Evolutionary conservation across 2,113 vertebrate species (phyloP).

Genomic region (Eptesicus fuscus): DNA sequence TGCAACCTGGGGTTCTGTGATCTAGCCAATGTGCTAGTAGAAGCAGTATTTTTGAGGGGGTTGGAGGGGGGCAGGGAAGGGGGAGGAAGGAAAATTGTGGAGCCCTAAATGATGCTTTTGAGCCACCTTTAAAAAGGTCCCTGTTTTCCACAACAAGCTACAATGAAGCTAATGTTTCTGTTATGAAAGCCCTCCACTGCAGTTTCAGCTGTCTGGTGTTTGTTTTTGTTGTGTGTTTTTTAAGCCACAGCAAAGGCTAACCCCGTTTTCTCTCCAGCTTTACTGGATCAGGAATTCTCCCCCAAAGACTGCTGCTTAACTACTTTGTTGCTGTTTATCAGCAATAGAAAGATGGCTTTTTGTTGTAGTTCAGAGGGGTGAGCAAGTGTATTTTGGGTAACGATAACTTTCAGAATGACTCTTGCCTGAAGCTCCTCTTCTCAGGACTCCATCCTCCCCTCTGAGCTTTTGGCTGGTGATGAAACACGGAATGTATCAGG

Average conservation of each 20-base stretch:
- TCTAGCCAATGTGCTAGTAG: background rate
- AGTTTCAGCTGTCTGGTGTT: slow-evolving; percentile 24
- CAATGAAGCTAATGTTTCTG: slow-evolving; percentile 56
- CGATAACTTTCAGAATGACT: slow-evolving; percentile 30
- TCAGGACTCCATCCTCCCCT: background rate
- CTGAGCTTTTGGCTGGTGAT: background rate
- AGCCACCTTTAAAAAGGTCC: slow-evolving; percentile 43
- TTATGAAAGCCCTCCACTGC: slow-evolving; percentile 55
- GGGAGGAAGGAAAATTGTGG: slow-evolving; percentile 14
- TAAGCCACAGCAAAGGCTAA: slow-evolving; percentile 51
- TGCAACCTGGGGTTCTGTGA: background rate
- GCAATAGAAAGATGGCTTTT: slow-evolving; percentile 19
- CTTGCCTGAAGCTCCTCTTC: background rate
- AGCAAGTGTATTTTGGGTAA: slow-evolving; percentile 14
- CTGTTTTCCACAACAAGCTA: slow-evolving; percentile 57
- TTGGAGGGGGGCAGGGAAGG: background rate
- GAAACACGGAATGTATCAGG: background rate
- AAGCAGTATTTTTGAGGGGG: background rate
- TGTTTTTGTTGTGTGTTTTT: background rate
- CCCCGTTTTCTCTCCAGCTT: background rate
- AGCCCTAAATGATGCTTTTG: slow-evolving; percentile 22
- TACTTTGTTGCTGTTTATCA: slow-evolving; percentile 35
- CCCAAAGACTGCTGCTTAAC: background rate
- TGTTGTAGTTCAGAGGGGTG: background rate
- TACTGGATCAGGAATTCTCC: background rate